Base-by-base conservation (phyloP, 2,113 vertebrate species). In the Perca schrenkii region DNA sequence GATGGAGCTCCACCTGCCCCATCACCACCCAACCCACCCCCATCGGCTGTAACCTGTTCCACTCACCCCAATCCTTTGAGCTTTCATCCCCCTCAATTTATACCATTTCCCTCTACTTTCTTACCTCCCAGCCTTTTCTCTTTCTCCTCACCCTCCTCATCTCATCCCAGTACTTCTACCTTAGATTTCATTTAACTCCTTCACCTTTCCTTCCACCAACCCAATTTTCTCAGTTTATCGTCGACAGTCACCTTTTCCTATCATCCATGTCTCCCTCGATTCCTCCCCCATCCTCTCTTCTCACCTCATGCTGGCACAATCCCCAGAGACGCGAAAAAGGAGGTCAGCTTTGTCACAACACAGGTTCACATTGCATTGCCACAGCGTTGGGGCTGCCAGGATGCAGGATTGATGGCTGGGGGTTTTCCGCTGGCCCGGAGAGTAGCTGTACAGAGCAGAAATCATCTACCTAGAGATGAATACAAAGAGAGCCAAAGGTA, bases 331-430 rank as follows among this genome's bases (percentile, higher is more conserved):
- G 52, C 4, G 0, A 76, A 69, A 92, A 94, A 94, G 83, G 91
- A 93, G 93, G 92, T 91, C 91, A 93, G 85, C 75, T 84, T 85
- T 88, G 89, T 91, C 85, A 89, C 79, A 89, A 82, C 89, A 85
- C 61, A 79, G 82, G 83, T 88, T 91, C 79, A 83, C 80, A 73
- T 87, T 87, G 85, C 70, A 76, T 86, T 78, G 56, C 78, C 74
- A 67, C 60, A 61, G 82, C 19, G 2, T 63, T 54, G 74, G 66
- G 22, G 75, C 84, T 87, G 89, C 67, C 76, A 83, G 68, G 15
- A 73, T 71, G 25, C 49, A 25, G 75, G 74, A 91, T 86, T 88
- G 86, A 91, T 87, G 75, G 79, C 89, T 60, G 0, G 80, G 78
- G 72, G 54, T 71, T 90, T 90, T 85, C 77, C 6, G 8, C 17